Base-by-base conservation (phyloP, 53 echinoderm and acorn worm species). In the Stichopus horrens region DNA sequence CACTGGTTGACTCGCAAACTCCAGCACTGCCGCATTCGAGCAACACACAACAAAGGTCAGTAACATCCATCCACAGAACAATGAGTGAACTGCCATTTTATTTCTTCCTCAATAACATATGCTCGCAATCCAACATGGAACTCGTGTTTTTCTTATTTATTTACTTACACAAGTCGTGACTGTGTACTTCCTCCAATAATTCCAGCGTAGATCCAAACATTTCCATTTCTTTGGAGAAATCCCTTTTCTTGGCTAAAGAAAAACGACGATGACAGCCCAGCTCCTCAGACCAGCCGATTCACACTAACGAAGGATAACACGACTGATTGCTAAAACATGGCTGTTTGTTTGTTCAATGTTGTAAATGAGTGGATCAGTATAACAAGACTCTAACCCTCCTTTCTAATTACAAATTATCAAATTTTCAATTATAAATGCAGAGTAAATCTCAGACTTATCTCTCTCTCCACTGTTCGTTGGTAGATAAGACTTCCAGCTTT, bases 1-100 rank as follows among this genome's bases (percentile, higher is more conserved):
- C 13, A 75, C 77, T 2, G 92, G 92, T 71, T 92, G 52, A 59
- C 23, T 67, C 6, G n/a, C 75, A 67, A 92, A 92, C 52, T 67
- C 21, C 51, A 85, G 60, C 79, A 53, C 79, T 53, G 23, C 65
- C 9, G 23, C 71, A 18, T 71, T 18, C 18, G 71, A 71, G 19
- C 19, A 71, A 20, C 18, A 71, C 7, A 71, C 71, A 71, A 18
- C 71, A 18, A 18, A 71, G 16, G 4, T 71, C 18, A 71, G 71
- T 20, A 71, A 71, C 4, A 71, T 71, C 16, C 18, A 18, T 7
- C 18, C 19, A 16, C 63, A 63, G 16, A 10, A 13, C 6, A 71
- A 18, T 5, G 1, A 16, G 71, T 71, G n/a, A 71, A 71, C 71
- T 4, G 71, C 71, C 71, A 71, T 71, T 71, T 71, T 71, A 20